Evolutionary conservation across 1,140 invertebrate species (phyloP), one percentile per base, ranked within the genome.

Genomic region (Chrysoperla carnea): DNA sequence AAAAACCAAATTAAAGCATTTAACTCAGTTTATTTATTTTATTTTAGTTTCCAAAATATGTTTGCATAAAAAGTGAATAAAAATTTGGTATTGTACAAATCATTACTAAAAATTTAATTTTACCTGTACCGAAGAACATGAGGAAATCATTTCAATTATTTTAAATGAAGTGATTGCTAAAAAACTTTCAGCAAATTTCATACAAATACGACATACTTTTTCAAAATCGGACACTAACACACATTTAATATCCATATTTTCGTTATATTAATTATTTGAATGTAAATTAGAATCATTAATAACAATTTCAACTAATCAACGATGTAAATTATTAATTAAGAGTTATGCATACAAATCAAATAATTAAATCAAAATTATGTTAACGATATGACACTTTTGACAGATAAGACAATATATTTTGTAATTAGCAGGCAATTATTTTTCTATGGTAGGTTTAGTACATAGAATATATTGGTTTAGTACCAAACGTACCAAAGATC

Each of bases 151-250:
- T 11, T n/a, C 12, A 39, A 39, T 39, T n/a, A 27, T n/a, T 14
- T 39, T 11, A 41, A 31, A 29, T 3, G 17, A 23, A 23, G 17
- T 23, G 17, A 23, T 23, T 23, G 17, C 17, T 29, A 39, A 39
- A 38, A 31, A 42, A 12, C 14, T 45, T 39, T 45, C 29, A 41
- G 40, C 41, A 39, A 41, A 41, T 23, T 13, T 33, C 14, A 44
- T 11, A 13, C 7, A 40, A 39, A 39, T 23, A 8, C 9, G 14
- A 13, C 11, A 11, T 14, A n/a, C n/a, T 39, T 27, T 23, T 39
- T 39, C 13, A 27, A 27, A 39, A 23, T 23, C 17, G 17, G 17
- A 23, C 17, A 23, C 17, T 39, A n/a, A 27, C 9, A 8, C 38
- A 13, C 38, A 11, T 35, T 35, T 2, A 35, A 35, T 11, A 12